These are phyloP conservation scores for Formicarius rufipectus DNA, from an alignment of 2,113 vertebrate genomes.

Conservation along the genomic window DNA sequence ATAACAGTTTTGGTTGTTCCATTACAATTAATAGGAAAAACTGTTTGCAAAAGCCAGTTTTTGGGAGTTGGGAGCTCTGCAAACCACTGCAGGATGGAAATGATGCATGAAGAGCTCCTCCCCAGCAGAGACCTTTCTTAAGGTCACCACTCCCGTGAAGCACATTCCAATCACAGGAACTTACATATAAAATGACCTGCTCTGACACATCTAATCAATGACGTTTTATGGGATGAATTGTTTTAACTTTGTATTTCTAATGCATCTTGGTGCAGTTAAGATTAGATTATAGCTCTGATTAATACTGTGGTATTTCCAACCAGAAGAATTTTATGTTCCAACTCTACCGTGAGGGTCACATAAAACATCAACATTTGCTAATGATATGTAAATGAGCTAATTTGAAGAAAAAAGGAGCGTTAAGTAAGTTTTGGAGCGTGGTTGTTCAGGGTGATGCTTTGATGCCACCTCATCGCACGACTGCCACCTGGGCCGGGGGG, in stretches of 20 bases:
- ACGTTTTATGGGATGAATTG: background rate
- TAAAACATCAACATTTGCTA: background rate
- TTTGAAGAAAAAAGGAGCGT: background rate
- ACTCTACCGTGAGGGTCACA: background rate
- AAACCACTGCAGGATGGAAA: background rate
- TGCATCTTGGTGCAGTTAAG: background rate
- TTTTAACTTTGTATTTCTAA: background rate
- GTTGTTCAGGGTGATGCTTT: background rate
- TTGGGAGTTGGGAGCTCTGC: background rate
- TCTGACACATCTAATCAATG: background rate
- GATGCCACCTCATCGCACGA: background rate
- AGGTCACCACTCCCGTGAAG: background rate
- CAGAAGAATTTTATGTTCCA: background rate
- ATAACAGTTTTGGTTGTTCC: background rate
- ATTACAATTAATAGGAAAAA: background rate
- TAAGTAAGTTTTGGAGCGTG: background rate
- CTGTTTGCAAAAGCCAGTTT: background rate
- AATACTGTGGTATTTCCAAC: background rate
- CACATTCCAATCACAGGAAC: background rate
- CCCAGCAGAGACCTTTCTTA: background rate
- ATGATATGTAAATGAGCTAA: background rate
- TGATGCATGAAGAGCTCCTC: rapidly evolving
- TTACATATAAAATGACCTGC: background rate
- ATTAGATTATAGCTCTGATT: background rate
- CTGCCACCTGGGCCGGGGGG: background rate